Evolutionary conservation across 2,797 vertebrate genomes (phyloP).

Genomic region (Pseudocheirus occidentalis): DNA sequence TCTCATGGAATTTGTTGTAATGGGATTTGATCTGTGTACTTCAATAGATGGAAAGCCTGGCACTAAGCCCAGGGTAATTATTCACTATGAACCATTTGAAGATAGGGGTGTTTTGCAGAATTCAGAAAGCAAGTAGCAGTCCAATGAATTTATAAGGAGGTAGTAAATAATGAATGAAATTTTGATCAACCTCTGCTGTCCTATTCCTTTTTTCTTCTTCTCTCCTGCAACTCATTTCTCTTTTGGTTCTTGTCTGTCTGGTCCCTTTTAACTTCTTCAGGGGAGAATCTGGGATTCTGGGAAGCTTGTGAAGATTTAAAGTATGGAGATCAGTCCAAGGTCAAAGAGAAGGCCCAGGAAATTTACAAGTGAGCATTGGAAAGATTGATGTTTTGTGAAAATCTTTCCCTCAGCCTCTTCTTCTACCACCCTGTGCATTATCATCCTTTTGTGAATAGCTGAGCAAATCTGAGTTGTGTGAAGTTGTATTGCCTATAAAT

Average conservation of each 20-base stretch:
- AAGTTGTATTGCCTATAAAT: neutral
- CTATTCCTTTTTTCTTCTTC: neutral
- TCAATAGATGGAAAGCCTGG: neutral
- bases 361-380: constrained; percentile 93
- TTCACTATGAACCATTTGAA: neutral
- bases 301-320: constrained; percentile 97
- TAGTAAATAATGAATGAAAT: constrained; percentile 15
- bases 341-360: constrained; percentile 96
- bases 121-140: neutral
- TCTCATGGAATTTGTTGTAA: neutral
- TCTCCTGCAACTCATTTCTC: neutral
- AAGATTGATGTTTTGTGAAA: neutral
- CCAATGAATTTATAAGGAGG: constrained; percentile 9
- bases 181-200: neutral
- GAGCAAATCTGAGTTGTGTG: neutral
- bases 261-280: constrained; percentile 77
- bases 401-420: accelerated
- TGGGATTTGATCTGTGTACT: neutral
- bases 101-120: neutral
- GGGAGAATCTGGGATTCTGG: constrained; percentile 98
- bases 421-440: accelerated
- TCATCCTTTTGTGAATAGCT: neutral
- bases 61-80: neutral
- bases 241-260: neutral
- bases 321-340: constrained; percentile 94